Evolutionary conservation across 2,113 vertebrate genomes (phyloP), one percentile per base, ranked within the genome.

Genomic region (Pseudorhombus dupliciocellatus): DNA sequence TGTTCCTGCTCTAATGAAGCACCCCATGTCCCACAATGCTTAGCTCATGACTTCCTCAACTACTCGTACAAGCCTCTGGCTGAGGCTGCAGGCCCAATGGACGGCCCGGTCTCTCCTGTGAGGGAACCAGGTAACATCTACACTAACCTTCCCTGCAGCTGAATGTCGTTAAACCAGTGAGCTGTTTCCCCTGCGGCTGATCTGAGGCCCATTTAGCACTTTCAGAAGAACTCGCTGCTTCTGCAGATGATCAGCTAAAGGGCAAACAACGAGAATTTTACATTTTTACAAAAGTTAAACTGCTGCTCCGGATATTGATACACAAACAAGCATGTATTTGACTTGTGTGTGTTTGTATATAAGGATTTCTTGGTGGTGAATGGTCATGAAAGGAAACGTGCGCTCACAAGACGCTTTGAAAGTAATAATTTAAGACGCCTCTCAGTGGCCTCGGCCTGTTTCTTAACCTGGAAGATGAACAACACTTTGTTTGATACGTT

Each of bases 41-140:
- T 44, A 8, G 26, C 66, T 64, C 75, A n/a, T 3, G 80, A 86
- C 57, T 86, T 93, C 26, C 70, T 89, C 0, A 94, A 94, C 81
- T 81, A 71, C 14, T 89, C 90, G 21, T 94, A 94, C 70, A 37
- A 90, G 20, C 59, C 84, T 28, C 44, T 79, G 44, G 40, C 79
- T 4, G 56, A 87, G n/a, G 37, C 70, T 22, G 72, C 83, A 46
- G 73, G 84, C 22, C 25, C 1, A 21, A 22, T 56, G 0, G 40
- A 11, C 30, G 25, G 69, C 21, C 70, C 53, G 7, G 42, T 54
- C 16, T n/a, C 20, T 7, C 68, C 18, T 52, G 11, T 5, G 7
- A 21, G 54, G 9, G 62, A 22, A n/a, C 42, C 80, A 9, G 72
- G 73, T 0, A 87, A 84, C 54, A 60, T 83, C 34, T 94, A 94